Evolutionary conservation across 2,888 invertebrate genomes (phyloP), one percentile per base, ranked within the genome.

Genomic region (Leptinotarsa haldemani): DNA sequence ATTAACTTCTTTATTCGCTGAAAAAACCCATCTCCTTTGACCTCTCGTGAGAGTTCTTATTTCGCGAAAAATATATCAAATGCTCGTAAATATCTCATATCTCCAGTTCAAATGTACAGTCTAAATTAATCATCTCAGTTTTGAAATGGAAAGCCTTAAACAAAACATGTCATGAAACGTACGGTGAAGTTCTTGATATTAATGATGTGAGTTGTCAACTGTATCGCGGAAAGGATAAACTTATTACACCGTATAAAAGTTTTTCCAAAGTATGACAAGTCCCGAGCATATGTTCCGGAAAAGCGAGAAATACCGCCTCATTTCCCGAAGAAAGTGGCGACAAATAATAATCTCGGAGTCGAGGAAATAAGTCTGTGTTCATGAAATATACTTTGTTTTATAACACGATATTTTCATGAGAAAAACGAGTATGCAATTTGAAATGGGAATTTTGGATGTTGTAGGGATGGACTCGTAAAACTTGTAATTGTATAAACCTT

Each of bases 251-350:
- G 30, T 40, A 61, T 61, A 61, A 68, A 58, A 68, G 53, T 68
- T 68, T 56, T 53, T 22, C 18, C 15, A 46, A 68, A 53, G 46
- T 52, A 20, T 68, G 68, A 56, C 68, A 56, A 68, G 18, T 46
- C 13, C 25, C 20, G 52, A 52, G 56, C 68, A 18, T 52, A 68
- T 68, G 68, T 68, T 46, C 53, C 46, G 53, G 68, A 68, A 68
- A 68, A 56, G 53, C 40, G 56, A 56, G 56, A 53, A 68, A 68
- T 53, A 68, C 20, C 40, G 22, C 53, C 61, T 69, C 30, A 47
- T 40, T 40, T 56, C 18, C 13, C 1, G 20, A 40, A 56, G 53
- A 56, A 68, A 68, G 56, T 56, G 22, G 68, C 68, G 52, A 68
- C 68, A 68, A 30, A 69, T 61, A 69, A 18, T 56, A 68, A 68